Evolutionary conservation across 1,140 invertebrate genomes (phyloP).

Genomic region (Spodoptera frugiperda): DNA sequence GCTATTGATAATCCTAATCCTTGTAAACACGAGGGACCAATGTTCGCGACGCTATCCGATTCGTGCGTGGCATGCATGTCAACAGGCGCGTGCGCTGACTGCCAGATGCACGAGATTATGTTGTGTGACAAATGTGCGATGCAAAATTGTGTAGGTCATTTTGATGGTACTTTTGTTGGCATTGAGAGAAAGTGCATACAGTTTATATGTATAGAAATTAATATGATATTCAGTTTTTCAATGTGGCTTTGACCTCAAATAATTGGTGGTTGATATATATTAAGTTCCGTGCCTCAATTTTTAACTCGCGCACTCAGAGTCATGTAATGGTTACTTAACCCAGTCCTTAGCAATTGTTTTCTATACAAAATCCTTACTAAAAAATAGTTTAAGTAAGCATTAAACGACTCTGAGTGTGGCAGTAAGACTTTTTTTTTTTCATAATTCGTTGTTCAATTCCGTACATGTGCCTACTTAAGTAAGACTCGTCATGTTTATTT

Average conservation of each 20-base stretch:
- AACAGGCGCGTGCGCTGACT: constrained; percentile 61
- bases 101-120: constrained; percentile 55
- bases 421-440: no score
- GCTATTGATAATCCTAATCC: constrained; percentile 49
- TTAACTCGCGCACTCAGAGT: no score
- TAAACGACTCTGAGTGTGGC: no score
- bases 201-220: not conserved
- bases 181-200: constrained; percentile 20
- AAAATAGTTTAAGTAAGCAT: no score
- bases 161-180: constrained; percentile 9
- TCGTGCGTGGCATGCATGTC: constrained; percentile 60
- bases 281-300: no score
- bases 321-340: no score
- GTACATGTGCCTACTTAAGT: no score
- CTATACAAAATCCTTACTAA: no score
- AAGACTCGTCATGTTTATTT: no score
- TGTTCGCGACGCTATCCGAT: constrained; percentile 60
- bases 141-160: constrained; percentile 50
- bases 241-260: not conserved
- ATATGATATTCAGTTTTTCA: not conserved
- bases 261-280: not conserved
- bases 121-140: constrained; percentile 55
- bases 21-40: constrained; percentile 55
- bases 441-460: no score
- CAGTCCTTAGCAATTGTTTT: no score